Conservation (phyloP, 2,888 invertebrate genomes). For the Salpingus planirostris region DNA sequence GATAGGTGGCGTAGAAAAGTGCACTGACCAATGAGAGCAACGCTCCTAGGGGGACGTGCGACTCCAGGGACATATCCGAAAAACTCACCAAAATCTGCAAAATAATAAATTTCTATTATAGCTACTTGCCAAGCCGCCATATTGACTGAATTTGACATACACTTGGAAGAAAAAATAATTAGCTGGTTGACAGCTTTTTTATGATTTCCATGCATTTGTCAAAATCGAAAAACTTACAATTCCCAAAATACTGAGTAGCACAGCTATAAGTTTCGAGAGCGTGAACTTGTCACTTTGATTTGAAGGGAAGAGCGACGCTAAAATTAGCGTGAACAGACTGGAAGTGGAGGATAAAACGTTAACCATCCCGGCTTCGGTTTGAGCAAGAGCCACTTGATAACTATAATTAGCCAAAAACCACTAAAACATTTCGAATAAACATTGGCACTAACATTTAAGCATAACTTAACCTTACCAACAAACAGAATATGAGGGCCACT, state of each 20-base stretch:
- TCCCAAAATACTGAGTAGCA: slow-evolving; percentile 67
- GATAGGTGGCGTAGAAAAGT: slow-evolving; percentile 81
- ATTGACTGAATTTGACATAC: neutral
- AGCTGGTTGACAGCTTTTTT: too few species aligned
- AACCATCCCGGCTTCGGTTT: slow-evolving; percentile 78
- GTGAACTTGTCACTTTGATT: slow-evolving; percentile 75
- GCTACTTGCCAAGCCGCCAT: neutral
- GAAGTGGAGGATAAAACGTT: slow-evolving; percentile 84
- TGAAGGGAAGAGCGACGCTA: slow-evolving; percentile 82
- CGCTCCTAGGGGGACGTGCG: slow-evolving; percentile 64
- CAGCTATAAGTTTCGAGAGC: slow-evolving; percentile 74
- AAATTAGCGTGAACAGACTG: slow-evolving; percentile 77
- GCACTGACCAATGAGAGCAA: slow-evolving; percentile 79
- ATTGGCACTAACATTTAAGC: neutral
- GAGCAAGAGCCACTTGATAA: slow-evolving; percentile 78
- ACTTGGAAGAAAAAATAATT: slow-evolving; percentile 6
- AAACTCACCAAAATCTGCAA: slow-evolving; percentile 70
- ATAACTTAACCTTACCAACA: slow-evolving; percentile 60
- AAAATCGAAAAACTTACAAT: slow-evolving; percentile 51
- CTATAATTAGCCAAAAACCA: slow-evolving; percentile 94
- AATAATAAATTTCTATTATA: slow-evolving; percentile 19
- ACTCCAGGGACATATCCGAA: slow-evolving; percentile 59
- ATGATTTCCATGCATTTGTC: too few species aligned
- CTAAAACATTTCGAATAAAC: slow-evolving; percentile 47
- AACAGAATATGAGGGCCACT: slow-evolving; percentile 75